Evolutionary conservation across 2,888 invertebrate species (phyloP), one percentile per base, ranked within the genome.

Genomic region (Masnerella sp.): DNA sequence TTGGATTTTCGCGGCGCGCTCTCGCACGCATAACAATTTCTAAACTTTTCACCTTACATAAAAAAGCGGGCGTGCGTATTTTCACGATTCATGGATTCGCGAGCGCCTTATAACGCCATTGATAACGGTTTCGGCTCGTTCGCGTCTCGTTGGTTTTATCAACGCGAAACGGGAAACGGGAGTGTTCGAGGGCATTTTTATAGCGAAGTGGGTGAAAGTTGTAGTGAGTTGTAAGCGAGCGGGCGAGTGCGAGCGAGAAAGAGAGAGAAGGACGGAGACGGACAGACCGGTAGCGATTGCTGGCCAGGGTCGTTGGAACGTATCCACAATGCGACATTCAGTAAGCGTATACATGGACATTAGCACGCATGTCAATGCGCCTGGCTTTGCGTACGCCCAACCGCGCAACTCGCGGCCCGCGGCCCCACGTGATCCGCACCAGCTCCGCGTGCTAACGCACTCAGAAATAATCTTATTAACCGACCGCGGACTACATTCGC

Each of bases 191-290:
- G 65, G 70, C 70, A 67, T 74, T 74, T 74, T 74, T 61, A 74
- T 67, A 67, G 67, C 69, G 52, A 75, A 72, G 68, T 75, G 71
- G 71, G 71, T 75, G 75, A 71, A 75, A 72, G 75, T 75, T 71
- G 73, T 51, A 54, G n/a, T n/a, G n/a, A n/a, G n/a, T n/a, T 11
- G 22, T 14, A 18, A 34, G 49, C 45, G 51, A 20, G 52, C 38
- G 51, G 18, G 40, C 40, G 30, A 18, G 12, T 3, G 20, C 17
- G 9, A 28, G 42, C n/a, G 32, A 34, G 52, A 25, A 52, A 32
- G 17, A 43, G 52, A 61, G 42, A 30, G 43, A 62, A 3, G 22
- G 22, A n/a, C 28, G n/a, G 34, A 34, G 51, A 62, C 64, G 17
- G 58, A 64, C 64, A 71, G 56, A 67, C 59, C 62, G 56, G 62